Conservation (phyloP, 1,140 invertebrate genomes). For the Drosophila repletoides region DNA sequence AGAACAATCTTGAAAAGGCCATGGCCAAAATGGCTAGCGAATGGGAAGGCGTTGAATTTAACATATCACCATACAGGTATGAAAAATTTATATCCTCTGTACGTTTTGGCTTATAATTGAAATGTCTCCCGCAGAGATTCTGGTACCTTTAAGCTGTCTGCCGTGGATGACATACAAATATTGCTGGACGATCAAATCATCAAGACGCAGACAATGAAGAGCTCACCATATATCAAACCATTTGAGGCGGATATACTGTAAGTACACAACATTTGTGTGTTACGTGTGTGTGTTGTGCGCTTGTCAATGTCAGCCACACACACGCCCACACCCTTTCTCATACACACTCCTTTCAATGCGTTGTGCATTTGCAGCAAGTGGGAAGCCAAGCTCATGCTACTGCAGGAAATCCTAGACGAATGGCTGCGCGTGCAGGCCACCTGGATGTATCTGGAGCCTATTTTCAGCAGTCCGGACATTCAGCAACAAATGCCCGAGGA, state of each 20-base stretch:
- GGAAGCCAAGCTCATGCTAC: slow-evolving; percentile 89
- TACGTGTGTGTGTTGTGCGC: slow-evolving; percentile 15
- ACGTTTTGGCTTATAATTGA: slow-evolving; percentile 47
- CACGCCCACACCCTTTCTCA: slow-evolving; percentile 1
- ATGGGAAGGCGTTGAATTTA: slow-evolving; percentile 94
- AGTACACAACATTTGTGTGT: no score
- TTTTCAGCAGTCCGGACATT: slow-evolving; percentile 98
- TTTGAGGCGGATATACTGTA: slow-evolving; percentile 92
- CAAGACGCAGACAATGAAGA: slow-evolving; percentile 98
- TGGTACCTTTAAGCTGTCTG: slow-evolving; percentile 94
- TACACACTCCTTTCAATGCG: slow-evolving; percentile 3
- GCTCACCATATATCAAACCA: slow-evolving; percentile 97
- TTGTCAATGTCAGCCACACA: slow-evolving; percentile 32
- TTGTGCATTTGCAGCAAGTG: slow-evolving; percentile 83
- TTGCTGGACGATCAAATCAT: slow-evolving; percentile 97
- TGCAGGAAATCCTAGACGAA: slow-evolving; percentile 97
- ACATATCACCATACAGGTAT: slow-evolving; percentile 80
- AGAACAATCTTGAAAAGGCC: slow-evolving; percentile 95
- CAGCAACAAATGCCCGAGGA: slow-evolving; percentile 96
- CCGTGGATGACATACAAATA: slow-evolving; percentile 97
- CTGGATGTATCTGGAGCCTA: slow-evolving; percentile 99
- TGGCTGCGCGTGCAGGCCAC: slow-evolving; percentile 98
- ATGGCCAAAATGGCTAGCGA: slow-evolving; percentile 95
- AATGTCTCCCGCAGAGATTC: slow-evolving; percentile 87
- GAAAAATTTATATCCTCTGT: not conserved